Base-by-base conservation (phyloP, 1,140 invertebrate genomes). In the Tyrophagus putrescentiae region DNA sequence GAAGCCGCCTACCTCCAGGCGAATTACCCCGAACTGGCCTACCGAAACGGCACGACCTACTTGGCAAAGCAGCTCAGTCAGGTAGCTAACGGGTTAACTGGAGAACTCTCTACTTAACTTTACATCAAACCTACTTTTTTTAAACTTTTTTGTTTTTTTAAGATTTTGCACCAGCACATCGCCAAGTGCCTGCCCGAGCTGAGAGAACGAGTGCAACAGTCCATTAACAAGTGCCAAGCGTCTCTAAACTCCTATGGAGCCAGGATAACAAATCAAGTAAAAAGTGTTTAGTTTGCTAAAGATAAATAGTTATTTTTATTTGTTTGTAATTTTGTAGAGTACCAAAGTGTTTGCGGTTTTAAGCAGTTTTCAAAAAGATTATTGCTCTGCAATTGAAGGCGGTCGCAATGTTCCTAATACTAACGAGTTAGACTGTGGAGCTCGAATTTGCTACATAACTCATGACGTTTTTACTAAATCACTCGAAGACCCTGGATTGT, bases 111-210 rank as follows among this genome's bases (percentile, higher is more conserved):
- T 0, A 27, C 64, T 61, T 57, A 64, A 31, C 4, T 56, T 1
- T 4, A n/a, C 56, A 56, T n/a, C n/a, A n/a, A n/a, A n/a, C n/a
- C n/a, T n/a, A n/a, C n/a, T n/a, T n/a, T n/a, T n/a, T n/a, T n/a
- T n/a, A n/a, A n/a, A n/a, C 34, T 33, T 41, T 23, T 50, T 65
- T 53, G 53, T 62, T 41, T 68, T 71, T 63, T 66, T n/a, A n/a
- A 78, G 75, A 77, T 98, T 45, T n/a, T 75, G 98, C n/a, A 98
- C 98, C 92, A 90, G 98, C 96, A 99, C 72, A 99, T 99, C 68
- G 77, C 93, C 64, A 93, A 98, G 72, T 98, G 95, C 71, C 76
- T 99, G 33, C 96, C 96, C 11, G 92, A 98, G 70, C 77, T 99
- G 36, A 98, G 98, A 83, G 91, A 89, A 1, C 80, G 95, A 63